phyloP scores from a whole-genome alignment of 2,888 invertebrate species.

The Dynastes maya region DNA sequence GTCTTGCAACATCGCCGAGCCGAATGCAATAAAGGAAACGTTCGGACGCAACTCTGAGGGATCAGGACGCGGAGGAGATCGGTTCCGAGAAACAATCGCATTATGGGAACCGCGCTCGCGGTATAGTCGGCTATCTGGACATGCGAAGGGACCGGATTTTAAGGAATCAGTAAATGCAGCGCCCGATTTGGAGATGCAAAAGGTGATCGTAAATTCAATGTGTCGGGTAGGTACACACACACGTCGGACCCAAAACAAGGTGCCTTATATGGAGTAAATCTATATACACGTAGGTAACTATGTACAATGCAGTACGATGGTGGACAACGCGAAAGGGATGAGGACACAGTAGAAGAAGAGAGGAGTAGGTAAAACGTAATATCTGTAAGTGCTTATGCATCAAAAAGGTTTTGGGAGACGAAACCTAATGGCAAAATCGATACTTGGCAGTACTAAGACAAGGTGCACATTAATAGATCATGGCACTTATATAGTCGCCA shows the following conservation, averaged over 20 bases:
- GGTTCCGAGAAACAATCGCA: conserved; percentile 34
- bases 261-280: conserved; percentile 56
- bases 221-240: conserved; percentile 35
- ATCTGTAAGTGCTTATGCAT: no score
- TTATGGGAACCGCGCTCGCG: conserved; percentile 24
- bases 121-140: not conserved
- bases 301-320: conserved; percentile 9
- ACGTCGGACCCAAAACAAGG: conserved; percentile 53
- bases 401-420: no score
- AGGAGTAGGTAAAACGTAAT: not conserved
- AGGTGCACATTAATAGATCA: no score
- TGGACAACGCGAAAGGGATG: conserved; percentile 14
- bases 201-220: conserved; percentile 54
- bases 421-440: no score
- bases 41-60: conserved; percentile 1
- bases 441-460: no score
- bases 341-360: no score
- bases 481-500: no score
- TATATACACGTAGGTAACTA: conserved; percentile 33
- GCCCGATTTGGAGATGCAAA: conserved; percentile 55
- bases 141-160: conserved; percentile 43
- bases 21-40: conserved; percentile 6
- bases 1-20: not conserved
- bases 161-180: conserved; percentile 50
- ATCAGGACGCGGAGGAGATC: not conserved